A percentile compares a stretch with the other conserved stretches of the same genome.
phyloP scores from a whole-genome alignment of 2,113 vertebrate genomes.

The Gulo gulo region DNA sequence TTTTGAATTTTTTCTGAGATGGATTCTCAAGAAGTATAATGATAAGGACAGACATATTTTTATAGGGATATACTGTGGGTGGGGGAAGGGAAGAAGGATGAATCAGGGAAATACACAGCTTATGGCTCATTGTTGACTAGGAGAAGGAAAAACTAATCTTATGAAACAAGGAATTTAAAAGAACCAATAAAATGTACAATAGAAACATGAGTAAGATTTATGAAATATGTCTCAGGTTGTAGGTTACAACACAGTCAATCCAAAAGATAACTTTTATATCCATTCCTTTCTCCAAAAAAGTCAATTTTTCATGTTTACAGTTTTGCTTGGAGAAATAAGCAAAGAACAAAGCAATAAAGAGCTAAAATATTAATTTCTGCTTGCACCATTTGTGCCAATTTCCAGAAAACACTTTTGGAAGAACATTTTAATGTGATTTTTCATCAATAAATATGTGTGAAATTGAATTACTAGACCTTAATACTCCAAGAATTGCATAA shows the following conservation, averaged over 20 bases:
- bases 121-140: neutral
- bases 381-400: neutral
- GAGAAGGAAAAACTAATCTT: neutral
- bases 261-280: neutral
- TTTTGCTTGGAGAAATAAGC: neutral
- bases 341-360: neutral
- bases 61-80: neutral
- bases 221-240: neutral
- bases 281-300: neutral
- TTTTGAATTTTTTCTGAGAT: neutral
- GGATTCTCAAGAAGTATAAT: neutral
- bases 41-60: neutral
- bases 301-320: neutral
- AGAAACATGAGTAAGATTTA: neutral
- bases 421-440: neutral
- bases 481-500: neutral
- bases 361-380: slow-evolving; percentile 16
- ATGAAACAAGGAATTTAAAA: neutral
- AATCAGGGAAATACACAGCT: neutral
- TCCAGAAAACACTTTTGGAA: slow-evolving; percentile 20
- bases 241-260: neutral
- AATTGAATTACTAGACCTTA: neutral
- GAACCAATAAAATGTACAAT: neutral
- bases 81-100: neutral
- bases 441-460: neutral